Evolutionary conservation across 2,888 invertebrate species (phyloP), one percentile per base, ranked within the genome.

Genomic region (Eupsilia transversa): DNA sequence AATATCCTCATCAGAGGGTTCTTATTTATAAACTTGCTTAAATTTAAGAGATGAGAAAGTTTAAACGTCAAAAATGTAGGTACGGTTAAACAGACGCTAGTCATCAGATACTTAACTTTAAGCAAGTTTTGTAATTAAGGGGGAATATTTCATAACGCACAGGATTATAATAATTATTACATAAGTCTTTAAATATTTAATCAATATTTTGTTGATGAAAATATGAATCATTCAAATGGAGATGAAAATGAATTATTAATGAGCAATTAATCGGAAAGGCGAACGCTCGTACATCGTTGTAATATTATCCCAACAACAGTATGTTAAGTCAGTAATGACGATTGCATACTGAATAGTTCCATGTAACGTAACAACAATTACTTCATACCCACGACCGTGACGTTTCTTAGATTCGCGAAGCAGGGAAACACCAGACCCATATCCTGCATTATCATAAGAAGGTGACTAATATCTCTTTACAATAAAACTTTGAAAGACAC

Each of bases 401-500:
- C 79, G 80, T 70, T 82, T 63, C 33, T 68, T 74, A 74, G 43
- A 80, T 70, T 74, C 60, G 70, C 57, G 72, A 84, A 72, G 68
- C 52, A 84, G 91, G 92, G 90, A 91, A 92, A 90, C 90, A 88
- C 92, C 89, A 70, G 66, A 75, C 72, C 73, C 71, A 79, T 82
- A 86, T 85, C 85, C 80, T 86, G 77, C 82, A 85, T 80, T 76
- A 74, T 68, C 77, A 65, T 75, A 74, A 80, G 70, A 33, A 80
- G 35, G 77, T 90, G 91, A 91, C 86, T 91, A 88, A 91, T 70
- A 79, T 69, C 76, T 72, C 80, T 70, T 75, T 83, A 83, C 71
- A 41, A 60, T 74, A 54, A 71, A 57, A 64, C 33, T 75, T 77
- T 79, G 73, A 68, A 85, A 85, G 65, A 78, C 66, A 80, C 85